These are phyloP conservation scores for Amaurobius ferox DNA, from an alignment of 2,888 invertebrate genomes.

Conservation along the genomic window DNA sequence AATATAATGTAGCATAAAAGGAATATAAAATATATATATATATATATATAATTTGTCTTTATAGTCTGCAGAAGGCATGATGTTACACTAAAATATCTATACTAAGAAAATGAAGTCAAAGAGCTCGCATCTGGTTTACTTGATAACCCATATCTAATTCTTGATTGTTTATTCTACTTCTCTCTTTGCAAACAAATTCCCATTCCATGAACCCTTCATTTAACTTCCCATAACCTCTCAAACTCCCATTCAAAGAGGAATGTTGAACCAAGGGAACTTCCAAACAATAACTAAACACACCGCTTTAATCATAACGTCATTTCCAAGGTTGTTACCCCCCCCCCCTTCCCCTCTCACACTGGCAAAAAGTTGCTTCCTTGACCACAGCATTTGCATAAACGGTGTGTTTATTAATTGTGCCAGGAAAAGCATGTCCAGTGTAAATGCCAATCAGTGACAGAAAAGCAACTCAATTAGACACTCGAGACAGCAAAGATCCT, in stretches of 20 bases:
- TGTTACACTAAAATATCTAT: no score
- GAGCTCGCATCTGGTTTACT: background rate
- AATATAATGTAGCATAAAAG: no score
- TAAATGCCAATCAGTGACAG: background rate
- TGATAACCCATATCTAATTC: background rate
- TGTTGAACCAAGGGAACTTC: background rate
- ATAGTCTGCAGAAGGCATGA: no score
- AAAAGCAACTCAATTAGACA: background rate
- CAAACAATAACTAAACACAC: background rate
- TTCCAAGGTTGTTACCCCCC: background rate
- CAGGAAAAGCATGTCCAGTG: background rate
- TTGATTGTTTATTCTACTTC: no score
- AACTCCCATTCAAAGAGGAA: background rate
- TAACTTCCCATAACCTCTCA: background rate
- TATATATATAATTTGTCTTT: no score
- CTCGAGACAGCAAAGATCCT: background rate
- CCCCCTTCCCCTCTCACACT: background rate
- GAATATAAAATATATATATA: no score
- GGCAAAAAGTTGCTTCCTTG: background rate
- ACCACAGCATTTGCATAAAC: background rate
- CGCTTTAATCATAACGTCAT: background rate
- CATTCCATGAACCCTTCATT: background rate
- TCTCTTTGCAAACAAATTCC: background rate
- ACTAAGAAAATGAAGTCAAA: background rate
- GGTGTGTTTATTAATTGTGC: background rate